Percentiles rank a stretch among this genome's conserved stretches.
Evolutionary conservation across 2,797 vertebrate species (phyloP).

Genomic region (Chloroceryle inda): DNA sequence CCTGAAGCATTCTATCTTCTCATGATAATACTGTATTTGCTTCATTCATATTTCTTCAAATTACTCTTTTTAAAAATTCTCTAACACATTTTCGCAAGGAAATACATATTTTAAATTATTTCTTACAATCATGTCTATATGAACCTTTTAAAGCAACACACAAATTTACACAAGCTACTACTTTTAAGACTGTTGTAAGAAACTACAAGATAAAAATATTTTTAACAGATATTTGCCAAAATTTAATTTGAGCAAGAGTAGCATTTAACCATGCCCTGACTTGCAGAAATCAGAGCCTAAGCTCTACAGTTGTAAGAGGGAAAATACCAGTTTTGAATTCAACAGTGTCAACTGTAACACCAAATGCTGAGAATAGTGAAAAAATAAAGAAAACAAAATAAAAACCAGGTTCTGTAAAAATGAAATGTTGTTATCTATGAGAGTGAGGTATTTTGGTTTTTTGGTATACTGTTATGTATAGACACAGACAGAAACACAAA

Average conservation of each 20-base stretch:
- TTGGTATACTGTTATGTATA: neutral
- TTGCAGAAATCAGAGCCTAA: neutral
- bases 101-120: neutral
- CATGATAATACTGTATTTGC: conserved; percentile 53
- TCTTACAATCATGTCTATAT: neutral
- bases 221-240: neutral
- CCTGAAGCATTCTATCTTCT: conserved; percentile 73
- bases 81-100: neutral
- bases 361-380: neutral
- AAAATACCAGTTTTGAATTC: neutral
- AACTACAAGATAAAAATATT: neutral
- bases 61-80: neutral
- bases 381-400: neutral
- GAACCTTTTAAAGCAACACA: neutral
- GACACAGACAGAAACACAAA: neutral
- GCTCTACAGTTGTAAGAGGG: neutral
- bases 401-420: neutral
- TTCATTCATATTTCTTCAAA: conserved; percentile 45
- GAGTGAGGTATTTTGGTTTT: neutral
- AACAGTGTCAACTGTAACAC: neutral
- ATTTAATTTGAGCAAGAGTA: neutral
- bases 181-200: neutral
- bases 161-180: neutral
- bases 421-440: neutral
- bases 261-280: neutral